Evolutionary conservation across 1,140 invertebrate genomes (phyloP).

Genomic region (Diuraphis noxia): DNA sequence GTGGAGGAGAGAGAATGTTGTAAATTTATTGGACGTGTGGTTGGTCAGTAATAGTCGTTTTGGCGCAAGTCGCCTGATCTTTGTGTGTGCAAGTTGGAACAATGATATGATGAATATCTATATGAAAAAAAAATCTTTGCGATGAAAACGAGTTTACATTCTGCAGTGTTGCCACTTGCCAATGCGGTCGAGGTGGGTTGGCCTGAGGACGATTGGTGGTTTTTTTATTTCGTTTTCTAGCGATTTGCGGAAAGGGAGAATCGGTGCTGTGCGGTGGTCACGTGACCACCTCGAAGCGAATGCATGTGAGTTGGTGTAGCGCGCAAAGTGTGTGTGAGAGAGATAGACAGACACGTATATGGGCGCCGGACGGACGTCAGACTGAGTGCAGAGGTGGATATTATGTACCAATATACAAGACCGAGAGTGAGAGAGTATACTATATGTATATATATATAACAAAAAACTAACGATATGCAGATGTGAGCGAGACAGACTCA

Average conservation of each 20-base stretch:
- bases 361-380: background rate
- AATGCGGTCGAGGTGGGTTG: background rate
- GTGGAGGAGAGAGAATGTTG: background rate
- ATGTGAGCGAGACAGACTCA: background rate
- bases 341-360: background rate
- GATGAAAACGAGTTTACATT: slow-evolving; percentile 47
- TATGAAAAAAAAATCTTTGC: background rate
- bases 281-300: background rate
- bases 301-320: background rate
- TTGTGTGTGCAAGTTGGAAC: background rate
- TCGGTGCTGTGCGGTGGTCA: background rate
- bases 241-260: slow-evolving; percentile 46
- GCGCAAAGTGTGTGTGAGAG: background rate
- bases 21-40: slow-evolving; percentile 42
- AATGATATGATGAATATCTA: background rate
- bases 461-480: background rate
- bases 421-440: background rate
- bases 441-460: background rate
- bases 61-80: background rate
- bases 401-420: background rate
- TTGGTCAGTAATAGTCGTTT: slow-evolving; percentile 52
- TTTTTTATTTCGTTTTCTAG: slow-evolving; percentile 20
- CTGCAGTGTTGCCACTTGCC: slow-evolving; percentile 43
- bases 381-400: background rate
- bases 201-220: background rate